These are phyloP conservation scores for Porites lutea DNA, from an alignment of 64 coral and sea anemone species.

Conservation along the genomic window DNA sequence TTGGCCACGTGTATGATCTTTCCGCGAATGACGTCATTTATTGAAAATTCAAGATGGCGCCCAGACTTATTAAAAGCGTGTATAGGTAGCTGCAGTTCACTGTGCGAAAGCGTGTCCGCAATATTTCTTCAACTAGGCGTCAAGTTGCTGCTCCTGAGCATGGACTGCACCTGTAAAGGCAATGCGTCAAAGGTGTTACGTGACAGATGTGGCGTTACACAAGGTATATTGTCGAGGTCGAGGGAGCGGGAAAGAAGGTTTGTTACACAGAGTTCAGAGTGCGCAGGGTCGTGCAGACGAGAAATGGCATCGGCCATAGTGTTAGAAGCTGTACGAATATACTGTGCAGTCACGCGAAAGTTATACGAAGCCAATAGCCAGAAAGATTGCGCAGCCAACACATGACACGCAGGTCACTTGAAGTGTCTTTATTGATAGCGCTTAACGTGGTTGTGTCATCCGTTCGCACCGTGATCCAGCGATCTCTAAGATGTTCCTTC, in stretches of 20 bases:
- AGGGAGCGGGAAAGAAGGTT: not conserved
- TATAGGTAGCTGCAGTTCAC: too few species aligned
- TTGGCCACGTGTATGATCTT: too few species aligned
- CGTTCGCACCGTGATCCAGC: not conserved
- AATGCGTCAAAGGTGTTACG: too few species aligned
- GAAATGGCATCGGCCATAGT: not conserved
- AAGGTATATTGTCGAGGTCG: not conserved
- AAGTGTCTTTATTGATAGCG: not conserved
- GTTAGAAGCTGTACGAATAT: not conserved
- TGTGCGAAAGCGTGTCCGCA: too few species aligned
- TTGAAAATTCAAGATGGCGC: too few species aligned
- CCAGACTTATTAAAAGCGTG: too few species aligned
- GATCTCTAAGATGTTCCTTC: not conserved
- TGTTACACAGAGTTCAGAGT: not conserved
- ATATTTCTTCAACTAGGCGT: too few species aligned
- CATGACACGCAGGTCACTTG: too few species aligned
- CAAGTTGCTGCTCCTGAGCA: too few species aligned
- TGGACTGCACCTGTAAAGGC: too few species aligned
- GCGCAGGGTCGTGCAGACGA: slow-evolving; percentile 4
- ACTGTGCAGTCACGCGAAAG: not conserved
- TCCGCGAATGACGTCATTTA: too few species aligned
- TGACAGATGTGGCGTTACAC: not conserved
- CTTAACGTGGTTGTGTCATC: not conserved
- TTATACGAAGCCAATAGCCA: not conserved
- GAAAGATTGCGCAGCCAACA: not conserved